Evolutionary conservation across 2,113 vertebrate species (phyloP), one percentile per base, ranked within the genome.

Genomic region (Malurus alboscapulatus): DNA sequence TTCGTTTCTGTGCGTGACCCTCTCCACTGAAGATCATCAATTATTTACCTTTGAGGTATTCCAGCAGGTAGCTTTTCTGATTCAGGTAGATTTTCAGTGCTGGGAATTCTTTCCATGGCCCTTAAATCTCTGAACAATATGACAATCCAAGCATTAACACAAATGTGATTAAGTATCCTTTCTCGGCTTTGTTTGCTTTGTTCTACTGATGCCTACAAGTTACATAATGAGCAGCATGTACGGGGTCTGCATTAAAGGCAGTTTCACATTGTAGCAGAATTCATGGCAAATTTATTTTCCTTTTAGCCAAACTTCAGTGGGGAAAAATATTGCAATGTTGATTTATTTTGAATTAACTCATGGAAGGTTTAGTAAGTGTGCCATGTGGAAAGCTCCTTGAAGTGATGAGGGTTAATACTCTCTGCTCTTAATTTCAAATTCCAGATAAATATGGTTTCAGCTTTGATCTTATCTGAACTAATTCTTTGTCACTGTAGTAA

Each of bases 401-500:
- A 79, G 90, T 92, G 72, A 58, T 92, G 72, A 95, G 95, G 88
- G 97, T 98, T 97, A 98, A 97, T 94, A 75, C 69, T 96, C 58
- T 94, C 53, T 96, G 91, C 95, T 98, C 97, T 97, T 97, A 87
- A 98, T 97, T 97, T 97, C 95, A 96, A 96, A 97, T 97, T 97
- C 96, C 81, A 97, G 95, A 96, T 97, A 97, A 97, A 97, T 97
- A 97, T 89, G 96, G 93, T 96, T 97, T 98, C 93, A 95, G 97
- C 97, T 97, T 98, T 98, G 98, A 98, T 98, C 97, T 97, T 98
- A 97, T 98, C 95, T 97, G 94, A 92, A 97, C 97, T 97, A 98
- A 97, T 97, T 98, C 97, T 98, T 98, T 98, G 97, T 98, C 97
- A 97, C 95, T 97, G 93, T 96, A 96, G 94, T 98, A 97, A 98